Evolutionary conservation across 2,888 invertebrate genomes (phyloP), one percentile per base, ranked within the genome.

Genomic region (Epinotia nisella): DNA sequence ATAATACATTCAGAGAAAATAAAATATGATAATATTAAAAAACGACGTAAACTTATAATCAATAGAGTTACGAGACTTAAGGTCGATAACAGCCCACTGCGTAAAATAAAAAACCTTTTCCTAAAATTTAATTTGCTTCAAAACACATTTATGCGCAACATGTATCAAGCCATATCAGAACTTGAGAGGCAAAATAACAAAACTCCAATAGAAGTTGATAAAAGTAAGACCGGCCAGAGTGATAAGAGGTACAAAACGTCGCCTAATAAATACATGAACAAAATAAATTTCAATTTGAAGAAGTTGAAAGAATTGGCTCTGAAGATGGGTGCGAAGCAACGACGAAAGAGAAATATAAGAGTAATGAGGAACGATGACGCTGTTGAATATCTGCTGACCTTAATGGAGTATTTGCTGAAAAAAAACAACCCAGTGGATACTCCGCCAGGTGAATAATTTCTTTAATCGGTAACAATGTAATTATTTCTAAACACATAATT

Each of bases 391-490:
- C 77, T 92, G 61, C 77, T 92, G 61, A 81, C 84, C 74, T 76
- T 92, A 58, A 91, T 92, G 88, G 90, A 92, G 75, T 90, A 88
- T 79, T 79, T 92, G 71, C 71, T 91, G 9, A 90, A 87, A 76
- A 84, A 87, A 58, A 88, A 86, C 45, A 80, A 82, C 62, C 86
- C 82, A 0, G 29, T 84, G 56, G 79, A 85, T 64, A 67, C 75
- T 29, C 77, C 81, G 55, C 88, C 87, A 86, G 89, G 91, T 91
- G 83, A 51, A 21, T 41, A 24, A 59, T 24, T 59, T 70, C 1
- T 17, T 53, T 53, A 53, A 53, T 53, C 53, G 11, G 1, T 53
- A 19, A 19, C n/a, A 5, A 45, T 15, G 15, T 45, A 45, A 45
- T 45, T 45, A 45, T 15, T 15, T 13, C 45, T 45, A 45, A 45